phyloP scores from a whole-genome alignment of 2,797 vertebrate species.

The Tapirus indicus region DNA sequence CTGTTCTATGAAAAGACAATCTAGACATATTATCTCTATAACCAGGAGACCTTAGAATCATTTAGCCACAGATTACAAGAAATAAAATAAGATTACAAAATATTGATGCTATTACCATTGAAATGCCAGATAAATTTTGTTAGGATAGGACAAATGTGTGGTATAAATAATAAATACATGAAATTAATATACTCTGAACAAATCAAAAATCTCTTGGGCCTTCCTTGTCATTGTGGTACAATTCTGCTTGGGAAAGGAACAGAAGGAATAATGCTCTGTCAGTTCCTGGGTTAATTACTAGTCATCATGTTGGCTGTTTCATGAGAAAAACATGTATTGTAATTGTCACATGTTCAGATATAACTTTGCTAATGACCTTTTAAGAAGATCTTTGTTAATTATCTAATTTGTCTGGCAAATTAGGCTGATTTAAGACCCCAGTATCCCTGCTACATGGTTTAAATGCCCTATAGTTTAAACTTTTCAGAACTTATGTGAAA shows the following conservation, averaged over 20 bases:
- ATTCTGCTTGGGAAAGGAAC: background rate
- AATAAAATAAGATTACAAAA: background rate
- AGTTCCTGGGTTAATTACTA: constrained; percentile 59
- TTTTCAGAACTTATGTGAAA: background rate
- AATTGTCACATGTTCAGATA: constrained; percentile 59
- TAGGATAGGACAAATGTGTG: background rate
- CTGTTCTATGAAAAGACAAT: background rate
- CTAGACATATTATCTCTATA: background rate
- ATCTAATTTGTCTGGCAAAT: constrained; percentile 64
- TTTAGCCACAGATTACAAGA: background rate
- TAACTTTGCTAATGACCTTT: constrained; percentile 64
- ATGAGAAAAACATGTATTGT: constrained; percentile 57
- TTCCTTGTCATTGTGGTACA: background rate
- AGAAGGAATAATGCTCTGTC: constrained; percentile 49
- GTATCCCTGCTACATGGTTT: background rate
- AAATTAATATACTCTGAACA: constrained; percentile 31
- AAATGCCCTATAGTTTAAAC: background rate
- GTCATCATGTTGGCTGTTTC: constrained; percentile 50
- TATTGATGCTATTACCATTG: background rate
- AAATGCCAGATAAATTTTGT: background rate
- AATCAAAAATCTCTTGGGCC: background rate
- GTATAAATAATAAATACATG: constrained; percentile 23
- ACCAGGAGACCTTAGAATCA: background rate
- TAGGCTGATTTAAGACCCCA: constrained; percentile 59
- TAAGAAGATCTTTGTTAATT: constrained; percentile 58